phyloP scores from a whole-genome alignment of 92 coral and sea anemone genomes.

The Parazoanthus atlanticus region DNA sequence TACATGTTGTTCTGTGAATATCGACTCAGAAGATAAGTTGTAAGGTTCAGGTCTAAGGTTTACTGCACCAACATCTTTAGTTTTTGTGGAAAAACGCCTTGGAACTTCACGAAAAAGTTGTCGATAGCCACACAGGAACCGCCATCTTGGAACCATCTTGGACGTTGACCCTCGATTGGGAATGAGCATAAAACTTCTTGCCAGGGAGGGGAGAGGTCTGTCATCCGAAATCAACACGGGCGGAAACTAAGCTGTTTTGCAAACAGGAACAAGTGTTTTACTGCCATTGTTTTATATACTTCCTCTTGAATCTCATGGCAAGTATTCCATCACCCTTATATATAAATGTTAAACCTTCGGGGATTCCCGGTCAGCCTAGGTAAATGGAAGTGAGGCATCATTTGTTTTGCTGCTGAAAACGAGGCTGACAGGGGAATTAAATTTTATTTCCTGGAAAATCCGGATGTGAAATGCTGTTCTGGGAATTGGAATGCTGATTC shows the following conservation, averaged over 20 bases:
- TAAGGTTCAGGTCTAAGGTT: constrained; percentile 80
- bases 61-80: constrained; percentile 40
- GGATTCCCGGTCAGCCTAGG: not conserved
- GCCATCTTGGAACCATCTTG: constrained; percentile 61
- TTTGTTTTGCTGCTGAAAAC: constrained; percentile 8
- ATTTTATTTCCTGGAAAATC: constrained; percentile 7
- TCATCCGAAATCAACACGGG: not conserved
- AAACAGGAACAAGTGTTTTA: no score
- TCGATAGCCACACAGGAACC: constrained; percentile 1
- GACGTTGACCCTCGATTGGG: no score
- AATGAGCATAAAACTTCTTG: not conserved
- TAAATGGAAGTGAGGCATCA: not conserved
- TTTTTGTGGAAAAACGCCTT: constrained; percentile 58
- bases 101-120: constrained; percentile 54
- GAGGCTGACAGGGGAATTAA: constrained; percentile 19
- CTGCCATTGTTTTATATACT: no score
- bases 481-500: not conserved
- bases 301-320: not conserved
- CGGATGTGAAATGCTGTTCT: constrained; percentile 14
- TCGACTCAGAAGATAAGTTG: constrained; percentile 75
- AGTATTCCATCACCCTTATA: not conserved
- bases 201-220: not conserved
- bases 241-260: not conserved
- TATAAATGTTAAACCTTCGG: not conserved
- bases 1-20: constrained; percentile 85